Conservation (phyloP, 2,888 invertebrate species). For the Mesoligia furuncula region DNA sequence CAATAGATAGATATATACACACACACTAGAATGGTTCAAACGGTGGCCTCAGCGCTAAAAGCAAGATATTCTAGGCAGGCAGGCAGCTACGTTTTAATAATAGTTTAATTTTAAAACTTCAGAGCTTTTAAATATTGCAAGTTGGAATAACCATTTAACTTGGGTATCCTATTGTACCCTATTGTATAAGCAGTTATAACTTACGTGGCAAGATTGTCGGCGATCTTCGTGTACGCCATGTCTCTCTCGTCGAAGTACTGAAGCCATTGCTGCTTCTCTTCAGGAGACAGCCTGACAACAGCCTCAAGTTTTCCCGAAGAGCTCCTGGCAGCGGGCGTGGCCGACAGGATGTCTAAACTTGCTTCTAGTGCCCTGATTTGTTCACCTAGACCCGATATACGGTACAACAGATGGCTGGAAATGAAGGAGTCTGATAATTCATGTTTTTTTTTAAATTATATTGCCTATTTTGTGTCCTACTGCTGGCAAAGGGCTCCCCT, state of each 20-base stretch:
- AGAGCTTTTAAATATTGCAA: no score
- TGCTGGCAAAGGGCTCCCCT: not conserved
- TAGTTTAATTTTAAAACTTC: not conserved
- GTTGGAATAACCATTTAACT: not conserved
- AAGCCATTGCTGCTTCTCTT: conserved; percentile 80
- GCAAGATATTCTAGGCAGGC: not conserved
- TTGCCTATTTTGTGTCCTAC: not conserved
- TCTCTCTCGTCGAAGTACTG: conserved; percentile 76
- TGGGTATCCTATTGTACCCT: not conserved
- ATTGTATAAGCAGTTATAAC: conserved; percentile 43
- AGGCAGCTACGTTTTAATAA: not conserved
- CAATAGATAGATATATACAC: not conserved
- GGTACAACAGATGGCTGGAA: conserved; percentile 82
- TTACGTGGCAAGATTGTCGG: conserved; percentile 84
- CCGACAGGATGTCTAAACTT: conserved; percentile 78
- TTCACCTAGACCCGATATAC: conserved; percentile 76
- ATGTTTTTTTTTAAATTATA: not conserved
- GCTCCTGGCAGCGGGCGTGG: conserved; percentile 74
- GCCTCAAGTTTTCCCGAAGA: conserved; percentile 78
- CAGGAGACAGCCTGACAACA: conserved; percentile 79
- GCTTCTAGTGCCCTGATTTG: conserved; percentile 76
- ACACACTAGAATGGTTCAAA: not conserved
- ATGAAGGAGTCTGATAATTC: conserved; percentile 10
- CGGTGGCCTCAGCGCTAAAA: not conserved
- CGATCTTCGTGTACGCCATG: conserved; percentile 77